phyloP scores from a whole-genome alignment of 2,888 invertebrate species.

The Abrostola triplasia region DNA sequence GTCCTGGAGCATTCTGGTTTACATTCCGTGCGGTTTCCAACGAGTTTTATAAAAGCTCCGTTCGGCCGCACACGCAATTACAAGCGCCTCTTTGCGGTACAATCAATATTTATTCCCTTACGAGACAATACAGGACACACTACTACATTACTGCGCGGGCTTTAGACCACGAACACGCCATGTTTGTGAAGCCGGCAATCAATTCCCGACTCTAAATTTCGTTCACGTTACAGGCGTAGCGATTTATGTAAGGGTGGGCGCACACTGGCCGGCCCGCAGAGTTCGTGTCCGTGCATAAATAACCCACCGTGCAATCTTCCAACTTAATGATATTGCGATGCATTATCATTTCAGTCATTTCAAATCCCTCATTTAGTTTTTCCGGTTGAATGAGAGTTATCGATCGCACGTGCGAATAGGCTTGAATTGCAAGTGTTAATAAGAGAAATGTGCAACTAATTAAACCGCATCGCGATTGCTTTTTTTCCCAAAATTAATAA shows the following conservation, averaged over 20 bases:
- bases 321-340: constrained; percentile 78
- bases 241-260: constrained; percentile 66
- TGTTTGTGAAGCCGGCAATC: constrained; percentile 65
- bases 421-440: constrained; percentile 28
- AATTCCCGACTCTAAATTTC: constrained; percentile 61
- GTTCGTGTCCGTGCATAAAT: constrained; percentile 72
- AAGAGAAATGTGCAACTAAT: constrained; percentile 44
- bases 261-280: constrained; percentile 62
- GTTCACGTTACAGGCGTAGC: constrained; percentile 55
- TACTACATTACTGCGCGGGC: constrained; percentile 73
- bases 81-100: constrained; percentile 84
- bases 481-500: constrained; percentile 62
- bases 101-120: constrained; percentile 82
- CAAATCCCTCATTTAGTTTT: constrained; percentile 68
- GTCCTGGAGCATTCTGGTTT: constrained; percentile 86
- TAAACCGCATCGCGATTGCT: constrained; percentile 51
- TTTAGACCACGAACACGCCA: constrained; percentile 50
- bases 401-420: constrained; percentile 47
- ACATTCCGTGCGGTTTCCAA: constrained; percentile 87
- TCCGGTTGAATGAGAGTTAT: constrained; percentile 58
- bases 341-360: constrained; percentile 72
- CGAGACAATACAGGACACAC: constrained; percentile 76
- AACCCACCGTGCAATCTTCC: constrained; percentile 73
- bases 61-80: constrained; percentile 86
- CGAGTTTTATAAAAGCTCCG: constrained; percentile 87